Evolutionary conservation across 2,113 vertebrate genomes (phyloP), one percentile per base, ranked within the genome.

Genomic region (Neodon shergylaensis): DNA sequence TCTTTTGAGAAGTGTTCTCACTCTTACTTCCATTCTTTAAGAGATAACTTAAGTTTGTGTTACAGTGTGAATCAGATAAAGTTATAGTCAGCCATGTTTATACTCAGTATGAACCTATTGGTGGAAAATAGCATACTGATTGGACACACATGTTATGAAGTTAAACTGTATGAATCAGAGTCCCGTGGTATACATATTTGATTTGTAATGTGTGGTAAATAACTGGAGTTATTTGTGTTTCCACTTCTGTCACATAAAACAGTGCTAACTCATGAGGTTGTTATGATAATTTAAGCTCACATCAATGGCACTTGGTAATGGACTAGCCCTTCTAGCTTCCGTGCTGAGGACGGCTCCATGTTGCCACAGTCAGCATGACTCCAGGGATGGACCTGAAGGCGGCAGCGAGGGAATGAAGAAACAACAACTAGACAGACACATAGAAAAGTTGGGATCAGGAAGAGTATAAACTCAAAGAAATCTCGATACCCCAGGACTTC

Each of bases 271-370:
- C 39, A 17, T n/a, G n/a, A 31, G 4, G 5, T 81, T 44, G 3
- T 85, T 89, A 28, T 12, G 49, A 66, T 73, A 86, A 94, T 78
- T 91, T 89, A 84, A 93, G 49, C 72, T 85, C 9, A 74, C 33
- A 3, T 24, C 22, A 36, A 33, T 82, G 5, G 66, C 65, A 91
- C 26, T 66, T 31, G 58, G 39, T 36, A 52, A 36, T 78, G 83
- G 42, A n/a, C 92, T 76, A 47, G 3, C 31, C 47, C 26, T 90
- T 70, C 5, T 17, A 68, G 52, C 42, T 44, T 47, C 19, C n/a
- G 17, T 7, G 19, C 58, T 8, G 52, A 90, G 11, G 58, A 47
- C 2, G 12, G 49, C 31, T 66, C 8, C 36, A 63, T 65, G n/a
- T 39, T 61, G 79, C 21, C 14, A 39, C 11, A 61, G 26, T n/a